Conservation (phyloP, 2,888 invertebrate genomes). For the Lysandra coridon region DNA sequence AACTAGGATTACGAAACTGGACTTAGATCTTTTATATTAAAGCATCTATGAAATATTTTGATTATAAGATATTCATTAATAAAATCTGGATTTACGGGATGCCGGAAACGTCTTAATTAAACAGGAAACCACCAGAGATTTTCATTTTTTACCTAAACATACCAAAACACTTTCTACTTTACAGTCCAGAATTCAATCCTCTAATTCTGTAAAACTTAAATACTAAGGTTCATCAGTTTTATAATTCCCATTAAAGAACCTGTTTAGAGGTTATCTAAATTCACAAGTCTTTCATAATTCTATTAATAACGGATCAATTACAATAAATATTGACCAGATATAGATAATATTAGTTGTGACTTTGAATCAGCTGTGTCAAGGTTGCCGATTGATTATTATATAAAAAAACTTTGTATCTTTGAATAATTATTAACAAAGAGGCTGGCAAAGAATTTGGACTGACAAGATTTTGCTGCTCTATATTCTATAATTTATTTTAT, state of each 20-base stretch:
- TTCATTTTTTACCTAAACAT: background rate
- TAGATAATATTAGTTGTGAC: background rate
- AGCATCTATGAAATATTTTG: no score
- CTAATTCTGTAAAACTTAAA: background rate
- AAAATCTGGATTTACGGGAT: background rate
- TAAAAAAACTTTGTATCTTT: background rate
- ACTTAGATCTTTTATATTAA: background rate
- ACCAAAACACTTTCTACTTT: background rate
- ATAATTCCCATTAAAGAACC: background rate
- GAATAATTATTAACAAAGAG: background rate
- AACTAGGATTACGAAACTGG: background rate
- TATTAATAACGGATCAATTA: background rate
- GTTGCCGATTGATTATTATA: background rate
- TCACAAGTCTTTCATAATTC: constrained; percentile 4
- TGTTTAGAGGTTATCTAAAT: background rate
- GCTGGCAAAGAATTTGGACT: background rate
- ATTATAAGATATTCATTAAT: background rate
- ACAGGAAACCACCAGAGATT: background rate
- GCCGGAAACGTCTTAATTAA: background rate
- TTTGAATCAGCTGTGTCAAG: background rate
- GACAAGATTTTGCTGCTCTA: background rate
- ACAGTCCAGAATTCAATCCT: background rate
- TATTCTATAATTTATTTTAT: background rate
- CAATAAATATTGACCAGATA: background rate
- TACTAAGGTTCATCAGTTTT: background rate